These are phyloP conservation scores for Apodemus agrarius DNA, from an alignment of 2,797 vertebrate genomes.

Conservation along the genomic window DNA sequence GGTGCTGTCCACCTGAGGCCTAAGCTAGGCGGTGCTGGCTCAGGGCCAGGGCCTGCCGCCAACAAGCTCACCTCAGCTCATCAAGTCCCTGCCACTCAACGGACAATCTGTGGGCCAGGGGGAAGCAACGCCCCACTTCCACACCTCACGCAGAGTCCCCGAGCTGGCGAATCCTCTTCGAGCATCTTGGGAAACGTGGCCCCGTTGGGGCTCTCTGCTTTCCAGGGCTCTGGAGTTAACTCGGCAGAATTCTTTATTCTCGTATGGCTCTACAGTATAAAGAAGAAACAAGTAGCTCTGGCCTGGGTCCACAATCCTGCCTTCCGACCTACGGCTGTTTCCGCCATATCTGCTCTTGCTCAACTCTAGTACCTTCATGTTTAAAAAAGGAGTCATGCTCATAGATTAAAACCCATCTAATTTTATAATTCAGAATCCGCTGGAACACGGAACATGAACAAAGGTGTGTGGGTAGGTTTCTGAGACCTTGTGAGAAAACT, in stretches of 20 bases:
- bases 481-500: background rate
- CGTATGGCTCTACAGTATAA: background rate
- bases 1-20: no score
- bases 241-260: background rate
- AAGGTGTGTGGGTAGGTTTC: background rate
- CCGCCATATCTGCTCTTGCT: background rate
- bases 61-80: no score
- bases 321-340: background rate
- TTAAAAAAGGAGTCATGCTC: background rate
- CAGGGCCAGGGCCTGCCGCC: background rate
- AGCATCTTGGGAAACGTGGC: background rate
- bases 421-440: background rate
- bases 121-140: no score
- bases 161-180: background rate
- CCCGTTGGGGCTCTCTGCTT: background rate
- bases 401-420: background rate
- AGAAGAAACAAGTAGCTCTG: background rate
- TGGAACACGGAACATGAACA: background rate
- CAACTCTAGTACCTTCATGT: background rate
- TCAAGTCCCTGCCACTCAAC: rapidly evolving
- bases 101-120: no score
- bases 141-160: background rate
- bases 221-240: background rate
- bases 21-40: background rate
- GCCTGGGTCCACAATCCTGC: background rate